Base-by-base conservation (phyloP, 2,113 vertebrate species). In the Canis aureus region DNA sequence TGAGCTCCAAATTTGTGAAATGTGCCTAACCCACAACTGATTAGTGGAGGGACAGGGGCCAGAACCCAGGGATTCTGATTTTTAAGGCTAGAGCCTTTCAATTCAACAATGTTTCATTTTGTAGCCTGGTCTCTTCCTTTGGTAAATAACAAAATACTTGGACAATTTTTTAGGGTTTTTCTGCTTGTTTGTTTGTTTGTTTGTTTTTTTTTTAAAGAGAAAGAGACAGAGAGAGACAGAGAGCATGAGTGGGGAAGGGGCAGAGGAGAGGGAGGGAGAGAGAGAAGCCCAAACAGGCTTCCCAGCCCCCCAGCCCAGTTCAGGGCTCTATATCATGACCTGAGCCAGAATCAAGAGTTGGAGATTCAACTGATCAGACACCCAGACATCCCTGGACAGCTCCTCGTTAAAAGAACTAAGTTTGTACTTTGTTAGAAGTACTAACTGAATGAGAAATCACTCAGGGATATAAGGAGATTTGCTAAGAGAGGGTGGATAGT, bases 401-500 rank as follows among this genome's bases (percentile, higher is more conserved):
- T 90, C 11, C 8, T 91, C 84, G 9, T 87, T 76, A 69, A 64
- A 88, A 87, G 4, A 38, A 51, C 19, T 38, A 49, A 4, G 17
- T 73, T 84, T 95, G 8, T 79, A 60, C 17, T 83, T 96, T 92
- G 27, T 92, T 95, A 60, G 35, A 69, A 94, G 25, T 89, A 57
- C 27, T 67, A 32, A 57, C 55, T 83, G 11, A 22, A n/a, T 74
- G 73, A 76, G 38, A 92, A 92, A 35, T 87, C 23, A 10, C 17
- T 35, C 64, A 60, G 29, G 53, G 12, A n/a, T 57, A 29, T 25
- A 62, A 84, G 82, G 79, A 7, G 10, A 32, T 95, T 60, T 60
- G 16, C 13, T 9, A 23, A 19, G 51, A 29, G 80, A 7, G 20
- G 2, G 87, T 4, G 13, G 29, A 20, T 71, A 51, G 13, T 2